A percentile compares a stretch with the other conserved stretches of the same genome.
Conservation (phyloP, 2,797 vertebrate species). For the Dryobates pubescens region DNA sequence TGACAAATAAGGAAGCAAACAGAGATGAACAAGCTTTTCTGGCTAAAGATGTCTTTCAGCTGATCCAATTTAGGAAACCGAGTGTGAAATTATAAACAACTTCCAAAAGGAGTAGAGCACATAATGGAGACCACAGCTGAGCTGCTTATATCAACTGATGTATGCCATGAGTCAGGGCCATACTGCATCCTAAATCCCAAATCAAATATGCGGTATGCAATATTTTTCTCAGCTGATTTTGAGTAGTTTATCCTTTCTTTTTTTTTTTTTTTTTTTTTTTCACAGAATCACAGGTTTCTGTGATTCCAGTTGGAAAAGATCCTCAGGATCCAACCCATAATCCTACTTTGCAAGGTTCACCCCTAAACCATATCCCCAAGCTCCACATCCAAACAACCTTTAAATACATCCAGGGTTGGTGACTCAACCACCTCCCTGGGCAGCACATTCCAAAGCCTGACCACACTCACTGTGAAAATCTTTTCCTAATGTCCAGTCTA, state of each 20-base stretch:
- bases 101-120: neutral
- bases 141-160: neutral
- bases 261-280: neutral
- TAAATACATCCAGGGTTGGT: too few relatives aligned
- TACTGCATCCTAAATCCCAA: neutral
- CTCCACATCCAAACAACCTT: too few relatives aligned
- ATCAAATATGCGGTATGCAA: neutral
- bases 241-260: neutral
- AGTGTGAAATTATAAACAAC: neutral
- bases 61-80: neutral
- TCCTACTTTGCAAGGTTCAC: too few relatives aligned
- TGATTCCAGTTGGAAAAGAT: too few relatives aligned
- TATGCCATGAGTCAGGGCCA: neutral
- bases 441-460: too few relatives aligned
- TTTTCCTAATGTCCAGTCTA: too few relatives aligned
- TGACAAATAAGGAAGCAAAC: conserved; percentile 30
- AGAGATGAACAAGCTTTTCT: neutral
- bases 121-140: neutral
- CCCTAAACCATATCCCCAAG: too few relatives aligned
- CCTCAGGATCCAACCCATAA: too few relatives aligned
- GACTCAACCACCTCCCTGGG: too few relatives aligned
- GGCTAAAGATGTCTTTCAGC: neutral
- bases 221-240: neutral
- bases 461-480: too few relatives aligned
- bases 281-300: neutral